Evolutionary conservation across 2,888 invertebrate species (phyloP), one percentile per base, ranked within the genome.

Genomic region (Carpatolechia fugitivella): DNA sequence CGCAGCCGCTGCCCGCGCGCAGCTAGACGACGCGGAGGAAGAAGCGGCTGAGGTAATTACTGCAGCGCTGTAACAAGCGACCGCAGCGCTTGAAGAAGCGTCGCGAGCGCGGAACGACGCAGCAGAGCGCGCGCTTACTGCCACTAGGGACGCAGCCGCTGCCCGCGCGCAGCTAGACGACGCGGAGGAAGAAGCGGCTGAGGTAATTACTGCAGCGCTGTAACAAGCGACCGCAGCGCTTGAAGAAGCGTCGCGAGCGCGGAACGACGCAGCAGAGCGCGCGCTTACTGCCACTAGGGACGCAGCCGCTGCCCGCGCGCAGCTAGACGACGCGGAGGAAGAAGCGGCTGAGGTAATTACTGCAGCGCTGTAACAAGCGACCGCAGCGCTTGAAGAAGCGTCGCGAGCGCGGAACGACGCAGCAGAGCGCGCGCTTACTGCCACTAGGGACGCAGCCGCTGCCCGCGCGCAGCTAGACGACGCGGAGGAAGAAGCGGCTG

Each of bases 161-260:
- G 33, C 33, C 5, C 33, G 33, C 11, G 33, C 33, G 8, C 33
- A 33, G 33, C n/a, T 33, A 18, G 1, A 20, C 29, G 98, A 98
- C 75, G 96, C 97, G 50, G 98, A 98, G 78, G 98, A 98, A 72
- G 98, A 98, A 78, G 91, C 97, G 55, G 94, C 96, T 0, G 97
- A 97, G 82, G 92, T 33, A 6, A 33, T 33, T 6, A n/a, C 8
- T 2, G 10, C 2, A 33, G 10, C 10, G 3, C 2, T 3, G 8
- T 33, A 92, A 92, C 68, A 35, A 72, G 92, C 96, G 0, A 94
- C 94, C 69, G 92, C 94, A 0, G 94, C 95, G 69, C 89, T 98
- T 7, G 98, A 98, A 56, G 98, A 98, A 76, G 93, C 95, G 0
- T 91, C 92, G 36, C 91, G 95, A 57, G 91, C 93, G 29, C 91